Evolutionary conservation across 2,113 vertebrate species (phyloP).

Genomic region (Bostrychus sinensis): DNA sequence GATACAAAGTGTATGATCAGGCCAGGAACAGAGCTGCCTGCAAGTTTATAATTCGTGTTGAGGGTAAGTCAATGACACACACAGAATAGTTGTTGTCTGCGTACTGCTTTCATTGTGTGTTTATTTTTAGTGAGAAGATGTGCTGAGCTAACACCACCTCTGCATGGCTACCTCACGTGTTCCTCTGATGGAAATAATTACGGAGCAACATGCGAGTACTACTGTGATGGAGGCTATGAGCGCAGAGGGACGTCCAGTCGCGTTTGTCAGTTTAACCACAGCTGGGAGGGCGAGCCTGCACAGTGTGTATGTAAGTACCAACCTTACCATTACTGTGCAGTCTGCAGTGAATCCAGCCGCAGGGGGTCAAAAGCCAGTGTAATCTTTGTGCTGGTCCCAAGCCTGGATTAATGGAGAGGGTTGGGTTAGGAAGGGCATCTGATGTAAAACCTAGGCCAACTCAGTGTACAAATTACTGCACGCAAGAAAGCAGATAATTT

Average conservation of each 20-base stretch:
- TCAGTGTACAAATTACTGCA: too few relatives aligned
- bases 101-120: background rate
- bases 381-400: too few relatives aligned
- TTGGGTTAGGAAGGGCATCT: too few relatives aligned
- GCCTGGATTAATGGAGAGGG: too few relatives aligned
- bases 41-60: slow-evolving; percentile 91
- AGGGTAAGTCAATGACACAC: slow-evolving; percentile 73
- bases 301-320: slow-evolving; percentile 86
- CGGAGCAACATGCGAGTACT: slow-evolving; percentile 89
- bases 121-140: slow-evolving; percentile 87
- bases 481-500: too few relatives aligned
- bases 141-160: slow-evolving; percentile 79
- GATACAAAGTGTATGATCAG: slow-evolving; percentile 90
- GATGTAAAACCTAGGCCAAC: too few relatives aligned
- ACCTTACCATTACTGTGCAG: too few relatives aligned
- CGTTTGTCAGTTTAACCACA: slow-evolving; percentile 87
- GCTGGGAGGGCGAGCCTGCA: slow-evolving; percentile 84
- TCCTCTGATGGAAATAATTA: slow-evolving; percentile 89
- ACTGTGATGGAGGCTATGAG: slow-evolving; percentile 89
- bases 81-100: background rate
- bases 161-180: slow-evolving; percentile 89
- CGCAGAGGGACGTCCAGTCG: slow-evolving; percentile 79
- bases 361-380: too few relatives aligned
- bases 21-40: slow-evolving; percentile 93
- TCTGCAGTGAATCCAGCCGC: too few relatives aligned